phyloP scores from a whole-genome alignment of 2,888 invertebrate species.

The Artemia sp. region DNA sequence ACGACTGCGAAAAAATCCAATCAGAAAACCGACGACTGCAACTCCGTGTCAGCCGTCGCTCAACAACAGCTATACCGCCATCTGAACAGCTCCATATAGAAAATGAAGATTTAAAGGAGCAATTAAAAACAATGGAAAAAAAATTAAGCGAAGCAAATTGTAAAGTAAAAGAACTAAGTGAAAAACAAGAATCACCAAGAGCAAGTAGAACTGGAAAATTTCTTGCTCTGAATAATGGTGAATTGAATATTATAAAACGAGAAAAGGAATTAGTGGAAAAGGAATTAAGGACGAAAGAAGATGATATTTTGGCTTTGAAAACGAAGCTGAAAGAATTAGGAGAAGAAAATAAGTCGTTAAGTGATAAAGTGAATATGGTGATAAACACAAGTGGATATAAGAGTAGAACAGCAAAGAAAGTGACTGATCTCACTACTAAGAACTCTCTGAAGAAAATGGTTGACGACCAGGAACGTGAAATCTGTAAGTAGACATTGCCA shows the following conservation, averaged over 20 bases:
- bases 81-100: conserved; percentile 27
- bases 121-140: conserved; percentile 44
- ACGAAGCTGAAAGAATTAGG: conserved; percentile 33
- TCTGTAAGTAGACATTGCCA: conserved; percentile 38
- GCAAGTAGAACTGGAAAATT: conserved; percentile 25
- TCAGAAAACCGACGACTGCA: conserved; percentile 55
- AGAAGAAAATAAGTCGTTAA: conserved; percentile 47
- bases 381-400: conserved; percentile 48
- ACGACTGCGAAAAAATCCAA: conserved; percentile 54
- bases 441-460: conserved; percentile 62
- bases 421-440: conserved; percentile 52
- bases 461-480: conserved; percentile 70
- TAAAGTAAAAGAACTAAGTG: conserved; percentile 24
- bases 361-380: conserved; percentile 45
- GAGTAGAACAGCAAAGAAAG: conserved; percentile 50
- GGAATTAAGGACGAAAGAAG: conserved; percentile 56
- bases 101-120: conserved; percentile 40
- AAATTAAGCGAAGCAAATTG: conserved; percentile 42
- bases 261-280: conserved; percentile 45
- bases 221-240: conserved; percentile 17
- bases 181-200: conserved; percentile 22
- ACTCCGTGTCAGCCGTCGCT: conserved; percentile 31
- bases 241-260: conserved; percentile 22
- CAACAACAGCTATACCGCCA: conserved; percentile 27
- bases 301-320: conserved; percentile 55